Base-by-base conservation (phyloP, 1,140 invertebrate genomes). In the Protaetia brevitarsis region DNA sequence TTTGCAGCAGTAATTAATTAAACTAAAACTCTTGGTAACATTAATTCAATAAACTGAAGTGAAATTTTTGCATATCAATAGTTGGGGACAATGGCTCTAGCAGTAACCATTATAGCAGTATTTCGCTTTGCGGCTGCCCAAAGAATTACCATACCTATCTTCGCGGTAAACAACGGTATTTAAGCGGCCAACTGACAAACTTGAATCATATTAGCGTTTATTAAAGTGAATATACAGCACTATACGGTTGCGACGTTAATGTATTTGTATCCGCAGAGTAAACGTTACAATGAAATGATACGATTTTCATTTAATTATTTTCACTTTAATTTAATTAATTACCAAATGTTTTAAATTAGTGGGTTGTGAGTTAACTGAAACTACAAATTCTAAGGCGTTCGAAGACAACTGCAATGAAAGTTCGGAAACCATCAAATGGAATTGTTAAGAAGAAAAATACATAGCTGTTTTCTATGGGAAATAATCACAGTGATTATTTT, bases 341-440 rank as follows among this genome's bases (percentile, higher is more conserved):
- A 34, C 13, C 13, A 1, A 8, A 7, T 8, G 41, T 51, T 45
- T 1, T 51, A 5, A 7, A 51, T 36, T 36, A 36, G 34, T 51
- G 41, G 26, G 19, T 51, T 51, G 21, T 23, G 41, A 51, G 26
- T 51, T 19, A 51, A 51, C 41, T 51, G 41, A 23, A 51, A 51
- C 41, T 51, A 51, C 41, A 51, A 51, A 51, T 23, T 51, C 26
- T 19, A 8, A n/a, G n/a, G n/a, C n/a, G n/a, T n/a, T n/a, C n/a
- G n/a, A n/a, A n/a, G n/a, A 23, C 19, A 23, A 0, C 19, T 51
- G 3, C 13, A n/a, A n/a, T n/a, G n/a, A n/a, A n/a, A n/a, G n/a
- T n/a, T n/a, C n/a, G n/a, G n/a, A n/a, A n/a, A n/a, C n/a, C n/a
- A n/a, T n/a, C n/a, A n/a, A n/a, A n/a, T n/a, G n/a, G n/a, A n/a